phyloP scores from a whole-genome alignment of 2,113 vertebrate genomes.

The Tychaedon coryphoeus region DNA sequence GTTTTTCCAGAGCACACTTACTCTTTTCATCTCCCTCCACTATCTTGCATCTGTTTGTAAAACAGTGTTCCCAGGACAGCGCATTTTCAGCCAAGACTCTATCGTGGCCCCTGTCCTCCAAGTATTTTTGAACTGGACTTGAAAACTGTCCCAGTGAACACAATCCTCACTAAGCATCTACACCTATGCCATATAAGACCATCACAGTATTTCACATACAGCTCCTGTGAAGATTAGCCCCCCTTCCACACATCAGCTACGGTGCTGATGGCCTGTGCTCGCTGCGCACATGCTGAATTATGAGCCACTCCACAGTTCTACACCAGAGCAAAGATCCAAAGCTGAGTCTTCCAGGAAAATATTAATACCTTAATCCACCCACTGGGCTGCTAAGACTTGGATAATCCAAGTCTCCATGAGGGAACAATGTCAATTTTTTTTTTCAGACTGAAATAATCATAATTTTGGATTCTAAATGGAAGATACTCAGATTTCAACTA shows the following conservation, averaged over 20 bases:
- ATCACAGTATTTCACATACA: background rate
- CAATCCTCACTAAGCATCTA: background rate
- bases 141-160: background rate
- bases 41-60: background rate
- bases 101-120: background rate
- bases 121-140: background rate
- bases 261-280: accelerated
- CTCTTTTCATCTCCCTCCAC: background rate
- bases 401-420: background rate
- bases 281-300: accelerated
- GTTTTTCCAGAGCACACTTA: background rate
- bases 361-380: background rate
- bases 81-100: background rate
- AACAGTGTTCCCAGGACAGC: background rate
- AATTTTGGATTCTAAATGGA: background rate
- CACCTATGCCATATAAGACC: background rate
- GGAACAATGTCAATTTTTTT: background rate
- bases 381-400: background rate
- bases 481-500: background rate
- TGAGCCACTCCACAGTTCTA: background rate
- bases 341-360: background rate
- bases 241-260: background rate
- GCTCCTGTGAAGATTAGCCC: background rate
- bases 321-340: background rate
- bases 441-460: background rate